phyloP scores from a whole-genome alignment of 1,140 invertebrate genomes.

The Cydia pomonella region DNA sequence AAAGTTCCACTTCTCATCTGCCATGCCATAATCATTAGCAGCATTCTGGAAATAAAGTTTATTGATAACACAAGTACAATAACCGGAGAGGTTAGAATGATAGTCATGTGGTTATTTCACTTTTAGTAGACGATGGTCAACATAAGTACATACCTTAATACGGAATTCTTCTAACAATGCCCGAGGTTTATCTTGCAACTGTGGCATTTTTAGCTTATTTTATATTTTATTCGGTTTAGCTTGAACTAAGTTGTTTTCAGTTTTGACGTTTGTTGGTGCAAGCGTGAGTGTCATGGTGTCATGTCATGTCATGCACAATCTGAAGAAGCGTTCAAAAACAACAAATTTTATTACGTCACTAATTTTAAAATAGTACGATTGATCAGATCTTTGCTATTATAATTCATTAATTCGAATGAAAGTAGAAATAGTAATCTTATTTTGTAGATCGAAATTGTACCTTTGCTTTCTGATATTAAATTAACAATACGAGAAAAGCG shows the following conservation, averaged over 20 bases:
- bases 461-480: no score
- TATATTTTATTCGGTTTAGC: neutral
- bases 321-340: no score
- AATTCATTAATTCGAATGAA: no score
- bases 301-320: no score
- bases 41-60: constrained; percentile 62
- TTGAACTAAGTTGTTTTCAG: constrained; percentile 9
- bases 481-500: no score
- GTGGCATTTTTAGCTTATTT: constrained; percentile 50
- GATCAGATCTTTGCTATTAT: no score
- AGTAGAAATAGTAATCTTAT: no score
- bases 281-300: no score
- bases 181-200: constrained; percentile 65
- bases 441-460: no score
- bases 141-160: constrained; percentile 55
- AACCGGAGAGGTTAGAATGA: constrained; percentile 16
- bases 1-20: constrained; percentile 82
- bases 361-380: no score
- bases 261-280: neutral
- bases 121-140: constrained; percentile 21
- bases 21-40: constrained; percentile 82
- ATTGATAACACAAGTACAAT: constrained; percentile 12
- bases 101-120: constrained; percentile 19
- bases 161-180: constrained; percentile 75
- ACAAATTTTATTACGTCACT: no score